Evolutionary conservation across 2,113 vertebrate genomes (phyloP), one percentile per base, ranked within the genome.

Genomic region (Peromyscus leucopus): DNA sequence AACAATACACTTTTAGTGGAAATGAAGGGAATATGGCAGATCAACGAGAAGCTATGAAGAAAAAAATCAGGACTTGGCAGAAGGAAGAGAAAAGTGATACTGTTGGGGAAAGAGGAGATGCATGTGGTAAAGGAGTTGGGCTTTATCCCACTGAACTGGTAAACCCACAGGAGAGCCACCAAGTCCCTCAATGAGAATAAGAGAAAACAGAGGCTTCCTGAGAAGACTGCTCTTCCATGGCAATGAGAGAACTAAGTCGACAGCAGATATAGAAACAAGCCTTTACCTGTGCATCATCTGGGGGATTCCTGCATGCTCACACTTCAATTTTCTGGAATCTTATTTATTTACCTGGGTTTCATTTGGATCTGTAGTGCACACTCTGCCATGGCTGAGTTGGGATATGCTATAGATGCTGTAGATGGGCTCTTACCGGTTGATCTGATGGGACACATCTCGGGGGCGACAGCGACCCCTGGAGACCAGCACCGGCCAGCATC

Each of bases 401-500:
- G n/a, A 22, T 9, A 7, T 6, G 33, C 36, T 19, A 7, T 4
- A 82, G 90, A 8, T 8, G 36, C 59, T 15, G 5, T 0, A 17
- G 74, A 75, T 1, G 67, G 28, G 48, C 1, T 79, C 98, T 28
- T 98, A 99, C 99, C 99, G 0, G 99, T 99, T 97, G 99, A 99
- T 94, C 98, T 98, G 91, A 99, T 99, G 1, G 99, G 99, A 97
- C 99, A 99, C 99, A 99, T 99, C 91, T 99, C 99, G 0, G 99
- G 99, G 11, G 98, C 94, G 0, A 98, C 86, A 0, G 98, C 96
- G 4, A 96, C 98, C 7, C 99, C 98, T 0, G 99, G 97, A 0
- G 99, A 99, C 99, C 99, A 99, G 98, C 99, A 99, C 31, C 99
- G 99, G 59, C 99, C 99, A 0, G 97, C 97, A 69, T 99, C 99